Percentiles rank a stretch among this genome's conserved stretches.
Conservation (phyloP, 2,113 vertebrate species). For the Notothenia rossii region DNA sequence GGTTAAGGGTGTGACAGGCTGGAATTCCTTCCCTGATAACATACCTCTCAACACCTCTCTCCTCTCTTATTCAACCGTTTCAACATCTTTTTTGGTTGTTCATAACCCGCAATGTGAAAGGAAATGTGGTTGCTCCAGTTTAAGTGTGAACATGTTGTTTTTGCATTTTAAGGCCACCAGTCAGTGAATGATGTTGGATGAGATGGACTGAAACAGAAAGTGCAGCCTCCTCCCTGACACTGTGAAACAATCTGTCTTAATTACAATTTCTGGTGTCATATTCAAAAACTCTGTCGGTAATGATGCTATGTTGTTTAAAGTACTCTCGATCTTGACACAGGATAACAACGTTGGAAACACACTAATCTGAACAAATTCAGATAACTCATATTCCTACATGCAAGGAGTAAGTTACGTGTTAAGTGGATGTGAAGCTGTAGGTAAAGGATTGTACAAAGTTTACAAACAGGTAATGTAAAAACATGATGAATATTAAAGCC, state of each 20-base stretch:
- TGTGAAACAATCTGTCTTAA: neutral
- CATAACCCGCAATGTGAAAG: neutral
- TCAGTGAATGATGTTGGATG: neutral
- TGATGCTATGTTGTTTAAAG: neutral
- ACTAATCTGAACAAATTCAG: too few species aligned
- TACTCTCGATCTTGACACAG: neutral
- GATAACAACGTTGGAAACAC: too few species aligned
- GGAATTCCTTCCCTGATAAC: too few species aligned
- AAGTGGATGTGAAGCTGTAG: too few species aligned
- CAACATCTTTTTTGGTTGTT: neutral
- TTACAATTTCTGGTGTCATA: neutral
- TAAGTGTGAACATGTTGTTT: neutral
- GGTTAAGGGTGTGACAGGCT: neutral
- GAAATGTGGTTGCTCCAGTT: neutral
- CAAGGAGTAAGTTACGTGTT: too few species aligned
- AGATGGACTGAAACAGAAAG: neutral
- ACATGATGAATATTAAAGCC: too few species aligned
- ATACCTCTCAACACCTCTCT: neutral
- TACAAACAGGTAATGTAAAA: too few species aligned
- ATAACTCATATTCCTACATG: too few species aligned
- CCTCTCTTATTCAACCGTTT: neutral
- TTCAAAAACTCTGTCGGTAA: neutral
- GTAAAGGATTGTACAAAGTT: too few species aligned
- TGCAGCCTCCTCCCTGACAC: neutral
- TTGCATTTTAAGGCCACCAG: neutral